A percentile compares a stretch with the other conserved stretches of the same genome.
Evolutionary conservation across 2,113 vertebrate genomes (phyloP).

Genomic region (Ceyx melanurus): DNA sequence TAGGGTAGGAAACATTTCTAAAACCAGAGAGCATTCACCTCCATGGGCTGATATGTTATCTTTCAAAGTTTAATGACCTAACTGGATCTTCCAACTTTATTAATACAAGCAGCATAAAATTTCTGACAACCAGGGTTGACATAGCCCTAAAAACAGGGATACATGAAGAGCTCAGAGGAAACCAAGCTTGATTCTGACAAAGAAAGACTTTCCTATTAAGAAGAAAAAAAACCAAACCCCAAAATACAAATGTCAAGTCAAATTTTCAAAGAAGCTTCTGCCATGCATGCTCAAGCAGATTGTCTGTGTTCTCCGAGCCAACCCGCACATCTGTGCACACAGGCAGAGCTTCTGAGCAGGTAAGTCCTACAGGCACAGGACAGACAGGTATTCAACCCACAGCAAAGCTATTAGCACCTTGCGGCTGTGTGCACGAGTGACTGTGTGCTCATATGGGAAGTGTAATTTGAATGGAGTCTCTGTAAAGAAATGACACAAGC

Average conservation of each 20-base stretch:
- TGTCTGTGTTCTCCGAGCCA: not conserved
- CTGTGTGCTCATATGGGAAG: not conserved
- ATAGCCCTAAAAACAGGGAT: not conserved
- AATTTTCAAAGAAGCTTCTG: conserved; percentile 42
- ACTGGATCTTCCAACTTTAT: not conserved
- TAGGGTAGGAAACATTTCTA: not conserved
- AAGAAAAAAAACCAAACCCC: not conserved
- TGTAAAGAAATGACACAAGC: conserved; percentile 5
- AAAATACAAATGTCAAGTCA: not conserved
- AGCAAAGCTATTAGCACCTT: conserved; percentile 36
- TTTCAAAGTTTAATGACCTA: not conserved
- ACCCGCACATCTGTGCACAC: not conserved
- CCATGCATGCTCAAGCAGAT: conserved; percentile 53
- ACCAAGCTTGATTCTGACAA: conserved; percentile 4
- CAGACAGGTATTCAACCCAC: not conserved
- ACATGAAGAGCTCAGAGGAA: not conserved
- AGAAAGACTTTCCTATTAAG: not conserved
- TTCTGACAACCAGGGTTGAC: not conserved
- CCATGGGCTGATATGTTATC: not conserved
- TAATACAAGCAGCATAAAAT: not conserved
- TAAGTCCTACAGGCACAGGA: not conserved
- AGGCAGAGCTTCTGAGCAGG: conserved; percentile 30
- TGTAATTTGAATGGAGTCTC: not conserved
- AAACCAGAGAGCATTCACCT: not conserved
- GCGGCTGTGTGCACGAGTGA: not conserved